These are phyloP conservation scores for Villa cingulata DNA, from an alignment of 2,888 invertebrate species.

Conservation along the genomic window DNA sequence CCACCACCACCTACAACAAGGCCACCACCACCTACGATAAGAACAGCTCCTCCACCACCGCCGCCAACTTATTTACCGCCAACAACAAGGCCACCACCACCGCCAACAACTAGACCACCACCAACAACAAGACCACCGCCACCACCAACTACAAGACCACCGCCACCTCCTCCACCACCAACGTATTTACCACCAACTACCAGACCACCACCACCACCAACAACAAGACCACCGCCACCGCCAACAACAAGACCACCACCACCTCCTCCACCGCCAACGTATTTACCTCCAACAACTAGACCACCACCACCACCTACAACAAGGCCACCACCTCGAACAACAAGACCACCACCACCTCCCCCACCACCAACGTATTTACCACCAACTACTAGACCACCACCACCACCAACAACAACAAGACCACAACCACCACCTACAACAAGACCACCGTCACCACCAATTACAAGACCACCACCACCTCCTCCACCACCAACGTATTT, in stretches of 20 bases:
- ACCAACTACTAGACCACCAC: conserved; percentile 10
- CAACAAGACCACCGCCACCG: neutral
- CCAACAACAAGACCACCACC: conserved; percentile 1
- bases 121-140: neutral
- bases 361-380: conserved; percentile 11
- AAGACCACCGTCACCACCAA: neutral
- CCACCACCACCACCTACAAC: conserved; percentile 3
- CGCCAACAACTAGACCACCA: conserved; percentile 3
- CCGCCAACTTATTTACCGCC: conserved; percentile 5
- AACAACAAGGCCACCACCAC: conserved; percentile 2
- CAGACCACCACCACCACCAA: neutral
- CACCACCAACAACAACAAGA: neutral
- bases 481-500: conserved; percentile 8
- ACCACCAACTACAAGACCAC: conserved; percentile 3
- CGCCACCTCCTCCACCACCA: conserved; percentile 7
- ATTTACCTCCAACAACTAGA: conserved; percentile 1
- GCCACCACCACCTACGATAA: conserved; percentile 2
- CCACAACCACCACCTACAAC: conserved; percentile 1
- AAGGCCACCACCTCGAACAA: conserved; percentile 10
- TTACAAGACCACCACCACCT: conserved; percentile 4
- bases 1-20: conserved; percentile 7
- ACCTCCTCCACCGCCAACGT: neutral
- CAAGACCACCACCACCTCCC: neutral
- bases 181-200: conserved; percentile 15
- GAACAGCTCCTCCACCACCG: conserved; percentile 1